Conservation (phyloP, 37 sponge, comb jelly and placozoan species). For the Lycopodina hypogea region DNA sequence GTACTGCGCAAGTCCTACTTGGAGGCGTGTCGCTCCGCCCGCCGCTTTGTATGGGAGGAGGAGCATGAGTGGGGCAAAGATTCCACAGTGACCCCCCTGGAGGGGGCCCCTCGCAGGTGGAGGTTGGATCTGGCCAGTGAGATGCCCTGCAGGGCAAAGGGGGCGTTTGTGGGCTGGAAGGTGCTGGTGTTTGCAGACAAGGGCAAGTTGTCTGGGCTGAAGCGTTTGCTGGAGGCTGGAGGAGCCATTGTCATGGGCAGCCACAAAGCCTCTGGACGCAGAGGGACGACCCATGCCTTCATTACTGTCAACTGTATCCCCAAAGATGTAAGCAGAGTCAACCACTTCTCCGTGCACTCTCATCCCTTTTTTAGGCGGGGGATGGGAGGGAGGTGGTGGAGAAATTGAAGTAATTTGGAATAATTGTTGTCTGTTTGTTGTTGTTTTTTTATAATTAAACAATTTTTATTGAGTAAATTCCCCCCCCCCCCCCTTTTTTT, state of each 20-base stretch:
- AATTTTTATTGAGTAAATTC: too few species aligned
- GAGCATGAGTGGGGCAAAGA: constrained; percentile 77
- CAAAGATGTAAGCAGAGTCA: constrained; percentile 10
- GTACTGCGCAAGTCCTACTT: constrained; percentile 77
- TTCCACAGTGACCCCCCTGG: constrained; percentile 22
- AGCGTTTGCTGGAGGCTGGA: constrained; percentile 83
- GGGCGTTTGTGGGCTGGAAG: constrained; percentile 89
- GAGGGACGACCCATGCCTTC: constrained; percentile 53
- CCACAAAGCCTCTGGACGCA: constrained; percentile 1
- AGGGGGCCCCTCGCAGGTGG: constrained; percentile 71
- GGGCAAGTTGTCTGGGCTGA: constrained; percentile 59
- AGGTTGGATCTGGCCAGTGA: constrained; percentile 31
- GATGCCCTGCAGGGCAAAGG: neutral
- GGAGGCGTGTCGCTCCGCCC: constrained; percentile 66
- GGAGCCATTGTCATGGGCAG: constrained; percentile 53
- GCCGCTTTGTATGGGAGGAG: constrained; percentile 71
- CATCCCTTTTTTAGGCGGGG: neutral
- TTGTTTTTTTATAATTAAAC: too few species aligned
- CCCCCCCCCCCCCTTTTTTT: too few species aligned
- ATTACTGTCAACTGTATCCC: constrained; percentile 27
- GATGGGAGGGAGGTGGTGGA: neutral
- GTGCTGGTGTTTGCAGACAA: constrained; percentile 73
- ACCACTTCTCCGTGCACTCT: neutral
- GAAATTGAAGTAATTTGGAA: neutral
- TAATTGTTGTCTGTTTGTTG: neutral